Evolutionary conservation across 2,113 vertebrate species (phyloP).

Genomic region (Callipepla californica): DNA sequence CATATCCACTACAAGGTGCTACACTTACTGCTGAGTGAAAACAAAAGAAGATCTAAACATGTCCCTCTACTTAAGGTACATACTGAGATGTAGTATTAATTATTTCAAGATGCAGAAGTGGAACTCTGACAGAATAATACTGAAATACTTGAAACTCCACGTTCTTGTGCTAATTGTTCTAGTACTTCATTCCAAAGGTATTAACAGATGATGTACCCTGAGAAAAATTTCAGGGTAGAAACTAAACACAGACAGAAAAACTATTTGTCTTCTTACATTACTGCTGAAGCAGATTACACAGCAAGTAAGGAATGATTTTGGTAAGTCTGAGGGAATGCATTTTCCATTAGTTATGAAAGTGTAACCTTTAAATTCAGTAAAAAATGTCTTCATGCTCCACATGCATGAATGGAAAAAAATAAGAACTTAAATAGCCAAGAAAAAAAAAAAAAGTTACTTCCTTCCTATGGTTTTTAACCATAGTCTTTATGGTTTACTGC

Average conservation of each 20-base stretch:
- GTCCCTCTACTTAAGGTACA: neutral
- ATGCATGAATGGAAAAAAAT: conserved; percentile 64
- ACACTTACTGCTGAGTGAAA: neutral
- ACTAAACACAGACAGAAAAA: conserved; percentile 21
- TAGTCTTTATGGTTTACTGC: conserved; percentile 26
- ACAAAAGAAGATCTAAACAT: neutral
- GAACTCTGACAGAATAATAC: neutral
- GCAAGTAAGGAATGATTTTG: conserved; percentile 60
- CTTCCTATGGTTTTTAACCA: conserved; percentile 52
- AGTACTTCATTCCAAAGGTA: conserved; percentile 2
- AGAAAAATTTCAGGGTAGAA: conserved; percentile 23
- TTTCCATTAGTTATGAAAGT: conserved; percentile 62
- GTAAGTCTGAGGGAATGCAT: conserved; percentile 59
- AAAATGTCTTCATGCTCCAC: conserved; percentile 42
- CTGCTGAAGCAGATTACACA: conserved; percentile 57
- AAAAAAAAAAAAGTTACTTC: conserved; percentile 61
- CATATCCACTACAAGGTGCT: neutral
- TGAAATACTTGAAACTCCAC: neutral
- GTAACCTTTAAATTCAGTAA: conserved; percentile 68
- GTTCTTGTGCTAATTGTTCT: neutral
- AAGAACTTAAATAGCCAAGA: conserved; percentile 53
- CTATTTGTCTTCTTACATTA: conserved; percentile 45
- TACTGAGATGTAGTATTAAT: neutral
- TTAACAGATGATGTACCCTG: neutral
- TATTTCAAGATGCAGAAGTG: neutral